Conservation (phyloP, 2,797 vertebrate species). For the Sebastes melanostomus region DNA sequence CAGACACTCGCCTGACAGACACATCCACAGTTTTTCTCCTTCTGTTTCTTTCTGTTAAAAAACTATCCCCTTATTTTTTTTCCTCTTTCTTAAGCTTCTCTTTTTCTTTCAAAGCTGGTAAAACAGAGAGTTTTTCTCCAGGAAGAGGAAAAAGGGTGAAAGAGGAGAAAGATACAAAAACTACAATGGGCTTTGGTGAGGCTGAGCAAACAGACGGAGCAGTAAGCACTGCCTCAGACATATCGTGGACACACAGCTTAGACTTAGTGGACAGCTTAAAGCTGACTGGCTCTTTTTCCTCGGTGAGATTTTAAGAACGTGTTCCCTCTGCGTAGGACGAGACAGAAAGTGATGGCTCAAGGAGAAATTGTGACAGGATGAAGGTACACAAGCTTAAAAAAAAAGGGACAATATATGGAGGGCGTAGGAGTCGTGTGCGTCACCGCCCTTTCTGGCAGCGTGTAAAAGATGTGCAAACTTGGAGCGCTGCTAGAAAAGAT, state of each 20-base stretch:
- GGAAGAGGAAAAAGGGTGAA: constrained; percentile 29
- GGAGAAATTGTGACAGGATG: constrained; percentile 38
- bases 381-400: constrained; percentile 11
- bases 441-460: not conserved
- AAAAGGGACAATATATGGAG: not conserved
- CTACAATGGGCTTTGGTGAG: constrained; percentile 61
- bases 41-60: constrained; percentile 49
- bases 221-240: constrained; percentile 55
- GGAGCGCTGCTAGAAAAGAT: not conserved
- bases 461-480: constrained; percentile 13
- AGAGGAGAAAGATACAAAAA: constrained; percentile 30
- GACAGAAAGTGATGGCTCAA: constrained; percentile 27
- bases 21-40: constrained; percentile 51
- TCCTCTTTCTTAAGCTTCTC: constrained; percentile 2
- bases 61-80: constrained; percentile 35
- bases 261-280: constrained; percentile 65
- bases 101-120: constrained; percentile 52
- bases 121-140: constrained; percentile 50
- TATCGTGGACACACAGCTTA: constrained; percentile 66
- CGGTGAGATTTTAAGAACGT: constrained; percentile 26
- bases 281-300: constrained; percentile 15
- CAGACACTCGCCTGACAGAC: constrained; percentile 48
- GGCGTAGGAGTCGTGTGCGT: not conserved
- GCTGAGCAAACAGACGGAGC: constrained; percentile 52
- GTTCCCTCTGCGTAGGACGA: not conserved